A percentile compares a stretch with the other conserved stretches of the same genome.
phyloP scores from a whole-genome alignment of 2,113 vertebrate genomes.

The Trichomycterus rosablanca region DNA sequence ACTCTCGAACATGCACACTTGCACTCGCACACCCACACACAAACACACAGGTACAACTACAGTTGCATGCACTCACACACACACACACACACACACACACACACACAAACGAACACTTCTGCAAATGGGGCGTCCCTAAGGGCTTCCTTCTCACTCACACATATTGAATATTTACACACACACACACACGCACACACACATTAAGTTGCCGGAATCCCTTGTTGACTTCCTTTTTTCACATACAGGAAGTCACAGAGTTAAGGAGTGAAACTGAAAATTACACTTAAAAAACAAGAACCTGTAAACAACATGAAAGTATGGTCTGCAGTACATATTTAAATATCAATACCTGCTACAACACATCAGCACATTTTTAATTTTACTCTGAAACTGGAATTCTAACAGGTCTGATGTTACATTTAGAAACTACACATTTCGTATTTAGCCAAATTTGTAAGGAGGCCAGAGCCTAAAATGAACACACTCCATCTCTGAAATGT shows the following conservation, averaged over 20 bases:
- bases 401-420: no score
- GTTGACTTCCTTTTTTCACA: conserved; percentile 58
- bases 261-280: conserved; percentile 61
- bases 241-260: conserved; percentile 58
- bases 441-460: no score
- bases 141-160: conserved; percentile 41
- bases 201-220: conserved; percentile 56
- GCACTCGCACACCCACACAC: conserved; percentile 12
- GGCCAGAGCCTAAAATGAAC: no score
- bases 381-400: no score
- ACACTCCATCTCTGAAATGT: no score
- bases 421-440: no score
- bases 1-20: conserved; percentile 8
- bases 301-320: neutral
- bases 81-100: no score
- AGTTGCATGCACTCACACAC: no score
- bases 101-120: conserved; percentile 6
- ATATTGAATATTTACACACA: conserved; percentile 11
- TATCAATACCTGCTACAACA: no score
- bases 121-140: conserved; percentile 40
- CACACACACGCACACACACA: conserved; percentile 12
- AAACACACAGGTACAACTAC: no score
- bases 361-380: neutral
- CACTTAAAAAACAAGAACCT: neutral
- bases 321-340: no score